Evolutionary conservation across 2,888 invertebrate species (phyloP).

Genomic region (Epinotia ramella): DNA sequence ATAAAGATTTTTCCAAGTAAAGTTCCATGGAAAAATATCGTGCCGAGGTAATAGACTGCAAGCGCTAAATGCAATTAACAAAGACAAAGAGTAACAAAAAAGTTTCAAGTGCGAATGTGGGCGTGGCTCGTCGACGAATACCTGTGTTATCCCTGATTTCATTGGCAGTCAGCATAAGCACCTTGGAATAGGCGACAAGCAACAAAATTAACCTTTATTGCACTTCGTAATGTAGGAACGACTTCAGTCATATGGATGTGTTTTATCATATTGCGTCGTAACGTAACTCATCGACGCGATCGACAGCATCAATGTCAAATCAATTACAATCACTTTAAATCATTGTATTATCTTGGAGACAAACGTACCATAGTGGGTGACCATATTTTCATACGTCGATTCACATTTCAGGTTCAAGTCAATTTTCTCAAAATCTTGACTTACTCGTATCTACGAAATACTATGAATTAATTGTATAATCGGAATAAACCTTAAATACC

Average conservation of each 20-base stretch:
- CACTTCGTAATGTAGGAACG: slow-evolving; percentile 25
- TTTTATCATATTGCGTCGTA: slow-evolving; percentile 50
- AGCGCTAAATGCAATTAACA: background rate
- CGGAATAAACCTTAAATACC: too few relatives aligned
- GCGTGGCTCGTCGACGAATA: slow-evolving; percentile 2
- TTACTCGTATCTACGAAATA: too few relatives aligned
- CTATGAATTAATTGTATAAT: too few relatives aligned
- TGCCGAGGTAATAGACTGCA: slow-evolving; percentile 2
- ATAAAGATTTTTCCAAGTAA: slow-evolving; percentile 9
- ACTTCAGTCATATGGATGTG: slow-evolving; percentile 18
- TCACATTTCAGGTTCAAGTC: background rate
- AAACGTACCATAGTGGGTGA: slow-evolving; percentile 47
- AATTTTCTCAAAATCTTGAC: too few relatives aligned
- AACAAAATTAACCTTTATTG: slow-evolving; percentile 31
- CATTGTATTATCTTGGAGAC: slow-evolving; percentile 61
- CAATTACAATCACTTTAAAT: slow-evolving; percentile 63
- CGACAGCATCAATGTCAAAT: slow-evolving; percentile 74
- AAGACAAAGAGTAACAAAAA: background rate
- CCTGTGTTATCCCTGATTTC: slow-evolving; percentile 22
- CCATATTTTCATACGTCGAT: slow-evolving; percentile 2
- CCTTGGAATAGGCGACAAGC: slow-evolving; percentile 16
- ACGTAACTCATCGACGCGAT: slow-evolving; percentile 63
- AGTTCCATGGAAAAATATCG: slow-evolving; percentile 7
- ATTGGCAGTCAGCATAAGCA: slow-evolving; percentile 15
- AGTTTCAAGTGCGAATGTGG: background rate